Conservation (phyloP, 2,888 invertebrate genomes). For the Parnassius glacialis region DNA sequence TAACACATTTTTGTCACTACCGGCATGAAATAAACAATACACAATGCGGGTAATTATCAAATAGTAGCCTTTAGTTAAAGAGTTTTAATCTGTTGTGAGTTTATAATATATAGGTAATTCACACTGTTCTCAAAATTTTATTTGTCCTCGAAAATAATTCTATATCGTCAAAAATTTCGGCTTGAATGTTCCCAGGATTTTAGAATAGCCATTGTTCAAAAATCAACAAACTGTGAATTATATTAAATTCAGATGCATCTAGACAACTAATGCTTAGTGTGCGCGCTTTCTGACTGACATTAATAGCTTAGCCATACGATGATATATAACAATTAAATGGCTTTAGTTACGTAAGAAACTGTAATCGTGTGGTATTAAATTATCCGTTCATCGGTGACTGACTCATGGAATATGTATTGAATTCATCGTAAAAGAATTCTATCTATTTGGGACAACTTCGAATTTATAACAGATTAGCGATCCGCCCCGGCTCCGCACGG, state of each 20-base stretch:
- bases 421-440: constrained; percentile 21
- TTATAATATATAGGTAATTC: too few species aligned
- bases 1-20: too few species aligned
- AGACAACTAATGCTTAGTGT: too few species aligned
- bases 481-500: too few species aligned
- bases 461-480: constrained; percentile 23
- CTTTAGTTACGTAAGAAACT: not conserved
- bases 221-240: too few species aligned
- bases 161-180: too few species aligned
- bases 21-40: not conserved
- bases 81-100: too few species aligned
- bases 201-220: too few species aligned
- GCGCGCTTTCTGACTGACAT: not conserved
- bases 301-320: not conserved
- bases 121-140: too few species aligned
- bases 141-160: too few species aligned
- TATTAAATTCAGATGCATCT: too few species aligned
- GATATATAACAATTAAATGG: not conserved
- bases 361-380: constrained; percentile 9
- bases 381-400: not conserved
- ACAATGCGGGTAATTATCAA: not conserved
- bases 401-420: constrained; percentile 34
- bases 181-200: too few species aligned
- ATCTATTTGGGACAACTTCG: constrained; percentile 58
- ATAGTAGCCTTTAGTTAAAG: not conserved